These are phyloP conservation scores for Capitulum mitella DNA, from an alignment of 2,888 invertebrate species.

Conservation along the genomic window DNA sequence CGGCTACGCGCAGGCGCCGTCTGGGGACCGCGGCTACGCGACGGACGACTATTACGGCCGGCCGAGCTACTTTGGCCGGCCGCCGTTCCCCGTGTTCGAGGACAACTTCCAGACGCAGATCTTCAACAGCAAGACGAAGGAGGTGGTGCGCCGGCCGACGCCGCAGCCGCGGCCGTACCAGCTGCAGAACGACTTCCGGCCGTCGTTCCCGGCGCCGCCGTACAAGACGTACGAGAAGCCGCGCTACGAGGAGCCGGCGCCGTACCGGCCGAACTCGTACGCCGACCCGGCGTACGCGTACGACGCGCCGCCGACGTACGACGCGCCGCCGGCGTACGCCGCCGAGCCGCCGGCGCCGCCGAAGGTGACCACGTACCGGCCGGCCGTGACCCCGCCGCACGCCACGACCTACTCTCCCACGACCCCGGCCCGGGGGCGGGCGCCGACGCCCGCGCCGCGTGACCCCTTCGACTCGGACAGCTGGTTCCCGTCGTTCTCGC, in stretches of 20 bases:
- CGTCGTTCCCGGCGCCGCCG: background rate
- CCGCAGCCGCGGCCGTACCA: background rate
- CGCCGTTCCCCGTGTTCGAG: background rate
- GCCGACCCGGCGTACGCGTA: background rate
- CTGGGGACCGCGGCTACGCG: background rate
- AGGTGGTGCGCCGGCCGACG: background rate
- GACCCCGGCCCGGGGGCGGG: background rate
- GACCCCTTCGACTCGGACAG: background rate
- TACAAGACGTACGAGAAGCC: background rate
- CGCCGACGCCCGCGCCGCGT: background rate
- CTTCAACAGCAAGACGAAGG: slow-evolving; percentile 18
- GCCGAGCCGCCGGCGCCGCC: background rate
- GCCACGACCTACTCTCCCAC: background rate
- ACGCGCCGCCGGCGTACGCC: background rate
- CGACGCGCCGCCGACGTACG: background rate
- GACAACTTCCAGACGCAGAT: slow-evolving; percentile 19
- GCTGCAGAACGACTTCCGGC: background rate
- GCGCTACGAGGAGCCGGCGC: background rate
- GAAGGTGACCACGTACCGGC: slow-evolving; percentile 17
- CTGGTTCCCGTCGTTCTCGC: background rate
- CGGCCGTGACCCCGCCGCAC: background rate
- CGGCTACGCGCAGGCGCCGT: background rate
- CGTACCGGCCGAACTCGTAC: slow-evolving; percentile 10
- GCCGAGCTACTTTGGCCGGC: background rate
- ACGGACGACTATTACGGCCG: slow-evolving; percentile 17